Evolutionary conservation across 2,888 invertebrate genomes (phyloP), one percentile per base, ranked within the genome.

Genomic region (Dimorphilus gyrociliatus): DNA sequence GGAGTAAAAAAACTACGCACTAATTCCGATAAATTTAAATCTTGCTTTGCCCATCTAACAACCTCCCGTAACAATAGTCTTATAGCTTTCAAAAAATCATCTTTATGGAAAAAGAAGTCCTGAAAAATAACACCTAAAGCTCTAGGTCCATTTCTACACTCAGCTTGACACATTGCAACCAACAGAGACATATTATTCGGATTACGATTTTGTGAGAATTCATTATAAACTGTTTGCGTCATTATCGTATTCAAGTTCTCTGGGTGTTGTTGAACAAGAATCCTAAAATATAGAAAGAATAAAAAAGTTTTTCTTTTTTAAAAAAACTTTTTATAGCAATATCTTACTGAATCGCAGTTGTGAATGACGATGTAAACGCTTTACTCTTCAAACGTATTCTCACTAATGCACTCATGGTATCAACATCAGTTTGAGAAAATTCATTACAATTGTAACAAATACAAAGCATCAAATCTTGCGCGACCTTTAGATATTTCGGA

Each of bases 161-260:
- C n/a, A n/a, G n/a, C n/a, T n/a, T 81, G 80, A 53, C 90, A 81
- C 64, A 90, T 76, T 7, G 81, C 79, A 2, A 77, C 78, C 12
- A 92, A 69, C 61, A 90, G 78, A 8, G 81, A 75, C 77, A 90
- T 81, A 64, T 92, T 92, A 67, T 88, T 90, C 0, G 85, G 81
- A 65, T 88, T 86, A 35, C 90, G 73, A 51, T 79, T 78, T 8
- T 55, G 55, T 0, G 88, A 85, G 42, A 92, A 66, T 67, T 92
- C 92, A 64, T 92, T 92, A 68, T 84, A 86, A 34, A 92, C 78
- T 0, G 85, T 84, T 54, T 82, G 80, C 45, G 84, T 85, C 44
- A 92, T 67, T 37, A 86, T 73, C 19, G 81, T 76, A 35, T 76
- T 74, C 31, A 90, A 65, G 52, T 88, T 81, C 16, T 81, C 80